A percentile compares a stretch with the other conserved stretches of the same genome.
Evolutionary conservation across 1,140 invertebrate species (phyloP).

Genomic region (Coenobita brevimanus): DNA sequence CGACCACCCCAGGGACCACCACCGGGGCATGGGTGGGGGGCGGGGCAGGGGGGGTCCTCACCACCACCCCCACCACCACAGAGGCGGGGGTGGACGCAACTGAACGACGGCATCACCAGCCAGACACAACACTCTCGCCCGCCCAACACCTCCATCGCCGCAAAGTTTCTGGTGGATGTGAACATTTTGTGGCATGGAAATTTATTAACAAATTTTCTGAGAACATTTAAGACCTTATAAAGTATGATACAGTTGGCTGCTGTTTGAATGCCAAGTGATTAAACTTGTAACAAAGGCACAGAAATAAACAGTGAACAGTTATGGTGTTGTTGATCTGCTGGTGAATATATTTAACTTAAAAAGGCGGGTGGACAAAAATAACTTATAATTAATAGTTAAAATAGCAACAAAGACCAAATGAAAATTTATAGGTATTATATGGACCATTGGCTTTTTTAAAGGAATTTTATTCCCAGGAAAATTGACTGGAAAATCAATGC

Average conservation of each 20-base stretch:
- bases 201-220: too few relatives aligned
- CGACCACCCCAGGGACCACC: slow-evolving; percentile 51
- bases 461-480: slow-evolving; percentile 15
- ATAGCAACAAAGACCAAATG: slow-evolving; percentile 16
- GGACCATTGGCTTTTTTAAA: slow-evolving; percentile 44
- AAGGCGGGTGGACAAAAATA: slow-evolving; percentile 18
- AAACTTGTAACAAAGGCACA: too few relatives aligned
- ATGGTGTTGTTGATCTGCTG: too few relatives aligned
- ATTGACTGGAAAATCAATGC: slow-evolving; percentile 31
- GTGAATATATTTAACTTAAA: too few relatives aligned
- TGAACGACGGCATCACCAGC: slow-evolving; percentile 43
- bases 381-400: not conserved
- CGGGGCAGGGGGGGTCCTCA: slow-evolving; percentile 46
- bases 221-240: too few relatives aligned
- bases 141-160: too few relatives aligned
- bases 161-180: too few relatives aligned
- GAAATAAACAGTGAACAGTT: too few relatives aligned
- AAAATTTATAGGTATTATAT: slow-evolving; percentile 29
- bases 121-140: too few relatives aligned
- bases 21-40: slow-evolving; percentile 53
- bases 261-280: too few relatives aligned
- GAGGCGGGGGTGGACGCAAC: slow-evolving; percentile 50
- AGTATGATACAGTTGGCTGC: too few relatives aligned
- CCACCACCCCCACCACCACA: slow-evolving; percentile 55
- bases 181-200: too few relatives aligned